These are phyloP conservation scores for Podiceps cristatus DNA, from an alignment of 2,113 vertebrate species.

Conservation along the genomic window DNA sequence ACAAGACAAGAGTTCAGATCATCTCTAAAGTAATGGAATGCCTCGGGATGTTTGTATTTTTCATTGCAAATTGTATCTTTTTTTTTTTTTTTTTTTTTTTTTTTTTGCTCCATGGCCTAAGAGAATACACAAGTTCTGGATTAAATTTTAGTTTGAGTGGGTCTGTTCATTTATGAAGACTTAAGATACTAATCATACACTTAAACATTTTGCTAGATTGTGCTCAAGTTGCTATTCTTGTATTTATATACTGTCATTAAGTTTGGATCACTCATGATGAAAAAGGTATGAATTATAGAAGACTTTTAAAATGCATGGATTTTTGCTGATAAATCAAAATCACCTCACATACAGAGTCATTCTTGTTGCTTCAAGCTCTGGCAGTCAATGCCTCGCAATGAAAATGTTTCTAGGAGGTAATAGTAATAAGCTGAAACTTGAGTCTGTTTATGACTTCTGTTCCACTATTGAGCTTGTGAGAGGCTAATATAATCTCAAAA, in stretches of 20 bases:
- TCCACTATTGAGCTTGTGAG: background rate
- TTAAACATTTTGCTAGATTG: background rate
- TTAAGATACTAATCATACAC: background rate
- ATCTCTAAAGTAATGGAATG: background rate
- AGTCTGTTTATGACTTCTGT: background rate
- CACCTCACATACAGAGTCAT: background rate
- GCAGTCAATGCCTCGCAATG: background rate
- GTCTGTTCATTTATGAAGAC: background rate
- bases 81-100: too few relatives aligned
- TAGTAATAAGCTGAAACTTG: background rate
- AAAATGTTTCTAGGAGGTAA: background rate
- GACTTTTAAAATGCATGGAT: background rate
- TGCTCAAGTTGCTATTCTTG: background rate
- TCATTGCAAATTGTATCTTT: background rate
- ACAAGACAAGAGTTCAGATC: background rate
- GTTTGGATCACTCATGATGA: background rate
- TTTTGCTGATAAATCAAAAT: background rate
- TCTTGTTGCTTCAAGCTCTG: background rate
- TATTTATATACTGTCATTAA: background rate
- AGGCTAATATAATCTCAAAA: background rate
- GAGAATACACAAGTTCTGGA: background rate
- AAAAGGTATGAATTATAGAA: background rate
- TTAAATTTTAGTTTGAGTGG: background rate
- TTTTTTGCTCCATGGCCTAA: background rate
- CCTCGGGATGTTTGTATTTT: background rate